Evolutionary conservation across 1,140 invertebrate species (phyloP).

Genomic region (Papilio xuthus): DNA sequence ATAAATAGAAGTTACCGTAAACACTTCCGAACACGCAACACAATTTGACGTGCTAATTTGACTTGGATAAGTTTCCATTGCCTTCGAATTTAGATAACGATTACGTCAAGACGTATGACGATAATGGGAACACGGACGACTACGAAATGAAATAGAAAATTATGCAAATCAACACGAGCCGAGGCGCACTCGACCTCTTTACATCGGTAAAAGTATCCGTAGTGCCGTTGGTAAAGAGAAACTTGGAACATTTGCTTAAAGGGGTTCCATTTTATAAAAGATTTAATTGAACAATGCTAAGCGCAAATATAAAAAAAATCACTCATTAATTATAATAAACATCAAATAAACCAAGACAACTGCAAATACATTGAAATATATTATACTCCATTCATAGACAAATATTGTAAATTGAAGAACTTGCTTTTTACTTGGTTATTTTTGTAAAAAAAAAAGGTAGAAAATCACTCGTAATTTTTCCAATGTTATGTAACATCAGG

Average conservation of each 20-base stretch:
- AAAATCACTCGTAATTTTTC: not conserved
- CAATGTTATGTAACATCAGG: not conserved
- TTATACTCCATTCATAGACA: not conserved
- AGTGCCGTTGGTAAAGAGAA: conserved; percentile 16
- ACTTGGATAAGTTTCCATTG: conserved; percentile 29
- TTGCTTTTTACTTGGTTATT: not conserved
- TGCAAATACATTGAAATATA: not conserved
- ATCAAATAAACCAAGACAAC: not conserved
- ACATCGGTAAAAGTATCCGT: conserved; percentile 38
- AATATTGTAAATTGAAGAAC: not conserved
- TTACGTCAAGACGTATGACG: conserved; percentile 21
- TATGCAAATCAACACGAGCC: conserved; percentile 44
- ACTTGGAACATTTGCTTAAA: conserved; percentile 1
- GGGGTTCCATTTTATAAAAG: not conserved
- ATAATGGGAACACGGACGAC: conserved; percentile 32
- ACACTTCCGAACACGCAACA: conserved; percentile 27
- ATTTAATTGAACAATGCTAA: not conserved
- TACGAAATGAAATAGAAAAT: conserved; percentile 41
- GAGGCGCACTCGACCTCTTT: conserved; percentile 41
- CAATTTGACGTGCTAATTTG: conserved; percentile 20
- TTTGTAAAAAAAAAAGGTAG: not conserved
- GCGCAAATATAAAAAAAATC: not conserved
- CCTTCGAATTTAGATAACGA: conserved; percentile 25
- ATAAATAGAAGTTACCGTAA: conserved; percentile 16
- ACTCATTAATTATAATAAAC: not conserved